Evolutionary conservation across 1,140 invertebrate genomes (phyloP), one percentile per base, ranked within the genome.

Genomic region (Rhopalosiphum padi): DNA sequence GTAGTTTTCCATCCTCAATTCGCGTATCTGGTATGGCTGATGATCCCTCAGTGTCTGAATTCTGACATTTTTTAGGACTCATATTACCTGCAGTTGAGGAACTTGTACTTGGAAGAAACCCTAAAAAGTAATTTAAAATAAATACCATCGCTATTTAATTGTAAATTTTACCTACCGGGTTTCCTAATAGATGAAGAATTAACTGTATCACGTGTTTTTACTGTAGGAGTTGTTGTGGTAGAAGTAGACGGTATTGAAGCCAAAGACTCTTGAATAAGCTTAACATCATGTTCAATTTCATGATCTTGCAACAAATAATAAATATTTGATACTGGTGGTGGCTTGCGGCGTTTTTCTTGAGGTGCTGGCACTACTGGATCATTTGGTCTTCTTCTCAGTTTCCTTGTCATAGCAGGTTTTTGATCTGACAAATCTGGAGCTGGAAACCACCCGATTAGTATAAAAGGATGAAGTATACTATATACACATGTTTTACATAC

Each of bases 1-100:
- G 96, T 86, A 99, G 95, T 96, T 99, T 98, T 91, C 98, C 98
- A 96, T 99, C 98, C 96, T 99, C 98, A 94, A 99, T 98, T 94
- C 94, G 41, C 11, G 85, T 89, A 77, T 93, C 86, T 35, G 93
- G 85, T 6, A 93, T 88, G 18, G 93, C 30, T 41, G 91, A 93
- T 55, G 91, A 93, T 22, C 82, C 77, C 83, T 93, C 91, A 41
- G 82, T 85, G 18, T 86, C 91, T 43, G 82, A 86, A 93, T 25
- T 86, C 48, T 55, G 91, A n/a, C 35, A 46, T 86, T 86, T 93
- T 86, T 93, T 93, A 9, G 82, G 91, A 86, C 91, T 93, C 91
- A 93, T 93, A 53, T 86, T 93, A 41, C 82, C 82, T n/a, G 30
- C 5, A 85, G n/a, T 43, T 53, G 91, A 93, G 53, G 82, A 53